phyloP scores from a whole-genome alignment of 1,140 invertebrate species.

The Ips typographus region DNA sequence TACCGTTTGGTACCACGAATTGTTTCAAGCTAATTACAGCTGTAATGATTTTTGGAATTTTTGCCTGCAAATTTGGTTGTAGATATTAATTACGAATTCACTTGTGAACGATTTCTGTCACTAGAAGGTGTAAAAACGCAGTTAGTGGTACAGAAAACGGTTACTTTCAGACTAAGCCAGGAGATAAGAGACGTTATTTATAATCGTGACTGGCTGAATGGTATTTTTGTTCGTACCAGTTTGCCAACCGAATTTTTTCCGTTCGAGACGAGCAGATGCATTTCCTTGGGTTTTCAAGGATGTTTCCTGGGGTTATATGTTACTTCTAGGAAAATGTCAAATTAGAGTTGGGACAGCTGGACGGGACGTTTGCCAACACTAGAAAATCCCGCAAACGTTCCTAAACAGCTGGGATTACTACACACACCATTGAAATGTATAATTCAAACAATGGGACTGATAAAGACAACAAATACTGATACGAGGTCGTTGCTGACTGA shows the following conservation, averaged over 20 bases:
- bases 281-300: constrained; percentile 22
- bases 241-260: constrained; percentile 9
- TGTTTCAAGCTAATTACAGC: too few species aligned
- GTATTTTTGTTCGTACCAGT: constrained; percentile 3
- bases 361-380: constrained; percentile 10
- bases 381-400: background rate
- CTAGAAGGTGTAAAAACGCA: too few species aligned
- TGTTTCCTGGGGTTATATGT: constrained; percentile 23
- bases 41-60: too few species aligned
- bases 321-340: constrained; percentile 25
- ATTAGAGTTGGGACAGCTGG: constrained; percentile 17
- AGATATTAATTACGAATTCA: too few species aligned
- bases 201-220: constrained; percentile 15
- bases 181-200: constrained; percentile 16
- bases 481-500: too few species aligned
- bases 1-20: too few species aligned
- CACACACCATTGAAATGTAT: too few species aligned
- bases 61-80: too few species aligned
- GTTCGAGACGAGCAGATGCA: constrained; percentile 14
- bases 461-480: too few species aligned
- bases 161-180: constrained; percentile 10
- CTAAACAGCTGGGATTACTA: background rate
- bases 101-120: too few species aligned
- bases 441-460: too few species aligned
- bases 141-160: too few species aligned